These are phyloP conservation scores for Sebastes trivittatus DNA, from an alignment of 2,797 vertebrate species.

Conservation along the genomic window DNA sequence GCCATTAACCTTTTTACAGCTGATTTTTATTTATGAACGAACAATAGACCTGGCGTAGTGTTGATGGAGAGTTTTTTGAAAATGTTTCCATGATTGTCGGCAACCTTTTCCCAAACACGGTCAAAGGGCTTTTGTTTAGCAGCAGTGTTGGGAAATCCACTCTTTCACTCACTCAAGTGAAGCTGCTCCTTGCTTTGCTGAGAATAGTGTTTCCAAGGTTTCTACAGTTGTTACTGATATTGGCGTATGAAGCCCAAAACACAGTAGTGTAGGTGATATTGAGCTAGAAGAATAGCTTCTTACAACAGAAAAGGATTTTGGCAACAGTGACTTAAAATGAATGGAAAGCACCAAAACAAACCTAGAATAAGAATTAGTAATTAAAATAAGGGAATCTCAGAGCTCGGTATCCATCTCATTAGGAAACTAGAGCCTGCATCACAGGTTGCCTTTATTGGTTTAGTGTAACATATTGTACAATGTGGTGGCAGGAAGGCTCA, in stretches of 20 bases:
- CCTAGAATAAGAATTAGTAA: neutral
- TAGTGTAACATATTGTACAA: neutral
- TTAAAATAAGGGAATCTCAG: neutral
- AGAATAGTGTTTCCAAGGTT: neutral
- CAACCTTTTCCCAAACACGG: neutral
- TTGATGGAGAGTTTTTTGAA: neutral
- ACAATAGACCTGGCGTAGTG: neutral
- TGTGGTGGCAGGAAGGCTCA: neutral
- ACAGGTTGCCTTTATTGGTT: neutral
- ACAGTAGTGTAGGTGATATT: neutral
- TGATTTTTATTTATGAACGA: constrained; percentile 1
- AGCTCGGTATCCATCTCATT: neutral
- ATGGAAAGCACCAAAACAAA: neutral
- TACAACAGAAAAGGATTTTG: neutral
- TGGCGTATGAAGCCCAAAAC: neutral
- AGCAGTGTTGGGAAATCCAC: neutral
- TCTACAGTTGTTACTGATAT: neutral
- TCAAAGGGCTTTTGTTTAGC: neutral
- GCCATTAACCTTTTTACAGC: neutral
- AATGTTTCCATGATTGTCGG: neutral
- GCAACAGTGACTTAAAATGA: neutral
- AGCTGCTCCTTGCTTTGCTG: neutral
- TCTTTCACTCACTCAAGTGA: neutral
- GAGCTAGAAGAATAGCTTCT: neutral
- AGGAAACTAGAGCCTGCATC: neutral